Base-by-base conservation (phyloP, 2,113 vertebrate species). In the Astur gentilis region DNA sequence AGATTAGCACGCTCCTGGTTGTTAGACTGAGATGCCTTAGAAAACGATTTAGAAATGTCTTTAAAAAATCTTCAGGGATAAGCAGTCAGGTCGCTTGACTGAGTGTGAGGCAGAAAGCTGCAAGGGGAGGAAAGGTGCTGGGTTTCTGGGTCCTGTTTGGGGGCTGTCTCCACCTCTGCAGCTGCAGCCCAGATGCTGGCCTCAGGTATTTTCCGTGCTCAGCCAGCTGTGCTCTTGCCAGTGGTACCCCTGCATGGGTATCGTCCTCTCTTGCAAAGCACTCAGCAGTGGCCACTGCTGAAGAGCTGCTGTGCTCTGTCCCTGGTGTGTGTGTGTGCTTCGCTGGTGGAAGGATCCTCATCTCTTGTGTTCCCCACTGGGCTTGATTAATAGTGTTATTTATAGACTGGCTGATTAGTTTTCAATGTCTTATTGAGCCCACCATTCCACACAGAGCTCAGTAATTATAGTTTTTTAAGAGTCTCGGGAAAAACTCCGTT, bases 401-500 rank as follows among this genome's bases (percentile, higher is more conserved):
- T 87, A 80, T 83, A 52, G 86, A 21, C 87, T n/a, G 69, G 31
- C 73, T 95, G 83, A 93, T 92, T 65, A 77, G 93, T 72, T 95
- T 85, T 76, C 87, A 70, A 9, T 87, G 70, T 94, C 91, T 89
- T 26, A 54, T 4, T 73, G 91, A 87, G 94, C 73, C 40, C 2
- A 6, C 72, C 2, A 2, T 38, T 80, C 65, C 77, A 81, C 84
- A 25, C 62, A 36, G 71, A 76, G 81, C 76, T 76, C 86, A 88
- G 89, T 66, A 83, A 92, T 95, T 91, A 92, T 0, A 29, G 44
- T 11, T 55, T 87, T 86, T 77, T 47, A 82, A 92, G 83, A 90
- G 72, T 61, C 73, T 92, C 2, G 1, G 45, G 75, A 64, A 89
- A 72, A 95, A 77, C 49, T 67, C 64, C 1, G 0, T 73, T 31